Conservation (phyloP, 2,113 vertebrate genomes). For the Alligator sinensis region DNA sequence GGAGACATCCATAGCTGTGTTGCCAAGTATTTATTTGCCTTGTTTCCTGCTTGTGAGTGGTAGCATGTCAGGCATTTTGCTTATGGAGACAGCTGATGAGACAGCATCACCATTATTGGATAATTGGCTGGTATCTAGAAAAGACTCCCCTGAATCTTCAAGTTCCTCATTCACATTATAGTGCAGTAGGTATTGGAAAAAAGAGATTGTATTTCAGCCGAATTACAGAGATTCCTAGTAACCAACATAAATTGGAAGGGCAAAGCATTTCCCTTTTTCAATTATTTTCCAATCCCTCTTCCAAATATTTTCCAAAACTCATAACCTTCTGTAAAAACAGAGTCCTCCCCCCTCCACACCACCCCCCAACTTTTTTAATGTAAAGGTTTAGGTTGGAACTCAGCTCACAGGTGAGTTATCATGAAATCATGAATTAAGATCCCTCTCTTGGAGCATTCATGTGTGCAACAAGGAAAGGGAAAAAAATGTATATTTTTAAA, state of each 20-base stretch:
- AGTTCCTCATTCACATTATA: not conserved
- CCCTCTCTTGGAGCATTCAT: not conserved
- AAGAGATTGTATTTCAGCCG: constrained; percentile 7
- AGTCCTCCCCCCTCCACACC: too few species aligned
- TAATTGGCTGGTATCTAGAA: not conserved
- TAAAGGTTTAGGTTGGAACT: not conserved
- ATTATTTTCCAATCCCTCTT: too few species aligned
- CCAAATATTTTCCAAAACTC: constrained; percentile 45
- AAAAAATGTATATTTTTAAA: not conserved
- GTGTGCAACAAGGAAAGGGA: rapidly evolving
- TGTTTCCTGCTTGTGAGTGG: not conserved
- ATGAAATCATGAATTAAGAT: not conserved
- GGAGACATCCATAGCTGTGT: rapidly evolving
- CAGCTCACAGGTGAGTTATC: not conserved
- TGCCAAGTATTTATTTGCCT: not conserved
- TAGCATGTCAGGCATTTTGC: not conserved
- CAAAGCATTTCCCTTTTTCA: not conserved
- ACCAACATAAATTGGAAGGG: not conserved
- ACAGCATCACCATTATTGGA: not conserved
- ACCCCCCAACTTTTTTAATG: not conserved
- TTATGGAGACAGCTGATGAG: not conserved
- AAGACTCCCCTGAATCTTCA: not conserved
- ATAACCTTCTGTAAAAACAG: not conserved
- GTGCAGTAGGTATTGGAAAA: not conserved
- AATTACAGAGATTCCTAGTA: constrained; percentile 25